Percentiles rank a stretch among this genome's conserved stretches.
phyloP scores from a whole-genome alignment of 2,888 invertebrate genomes.

The Spodoptera littoralis region DNA sequence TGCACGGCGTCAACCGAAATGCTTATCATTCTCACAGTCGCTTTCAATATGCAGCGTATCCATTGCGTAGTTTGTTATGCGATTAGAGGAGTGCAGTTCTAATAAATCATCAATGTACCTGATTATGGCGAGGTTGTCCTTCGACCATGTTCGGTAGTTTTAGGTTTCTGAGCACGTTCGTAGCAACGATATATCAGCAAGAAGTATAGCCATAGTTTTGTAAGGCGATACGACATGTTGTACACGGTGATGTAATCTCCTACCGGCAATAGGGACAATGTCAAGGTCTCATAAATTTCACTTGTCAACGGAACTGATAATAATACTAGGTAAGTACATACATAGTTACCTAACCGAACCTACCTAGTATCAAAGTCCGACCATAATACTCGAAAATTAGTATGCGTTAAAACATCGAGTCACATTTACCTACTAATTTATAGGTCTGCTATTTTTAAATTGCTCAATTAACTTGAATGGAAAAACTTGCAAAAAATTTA shows the following conservation, averaged over 20 bases:
- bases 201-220: slow-evolving; percentile 68
- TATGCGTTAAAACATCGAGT: slow-evolving; percentile 22
- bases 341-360: too few relatives aligned
- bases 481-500: not conserved
- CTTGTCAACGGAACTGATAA: slow-evolving; percentile 50
- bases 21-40: slow-evolving; percentile 46
- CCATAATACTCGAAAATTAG: slow-evolving; percentile 11
- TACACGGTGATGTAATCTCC: slow-evolving; percentile 70
- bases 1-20: slow-evolving; percentile 37
- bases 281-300: slow-evolving; percentile 78
- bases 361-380: not conserved
- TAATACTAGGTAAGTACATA: not conserved
- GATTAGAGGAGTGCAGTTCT: slow-evolving; percentile 26
- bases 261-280: slow-evolving; percentile 74
- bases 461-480: slow-evolving; percentile 7
- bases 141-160: slow-evolving; percentile 47
- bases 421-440: slow-evolving; percentile 2
- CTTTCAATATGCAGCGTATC: slow-evolving; percentile 51
- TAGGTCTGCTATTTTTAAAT: slow-evolving; percentile 20
- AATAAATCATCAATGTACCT: slow-evolving; percentile 52
- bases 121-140: slow-evolving; percentile 32
- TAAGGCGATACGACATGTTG: slow-evolving; percentile 72
- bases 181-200: slow-evolving; percentile 59
- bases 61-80: slow-evolving; percentile 45
- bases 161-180: slow-evolving; percentile 69